Evolutionary conservation across 2,888 invertebrate genomes (phyloP).

Genomic region (Pseudanteris insignis): DNA sequence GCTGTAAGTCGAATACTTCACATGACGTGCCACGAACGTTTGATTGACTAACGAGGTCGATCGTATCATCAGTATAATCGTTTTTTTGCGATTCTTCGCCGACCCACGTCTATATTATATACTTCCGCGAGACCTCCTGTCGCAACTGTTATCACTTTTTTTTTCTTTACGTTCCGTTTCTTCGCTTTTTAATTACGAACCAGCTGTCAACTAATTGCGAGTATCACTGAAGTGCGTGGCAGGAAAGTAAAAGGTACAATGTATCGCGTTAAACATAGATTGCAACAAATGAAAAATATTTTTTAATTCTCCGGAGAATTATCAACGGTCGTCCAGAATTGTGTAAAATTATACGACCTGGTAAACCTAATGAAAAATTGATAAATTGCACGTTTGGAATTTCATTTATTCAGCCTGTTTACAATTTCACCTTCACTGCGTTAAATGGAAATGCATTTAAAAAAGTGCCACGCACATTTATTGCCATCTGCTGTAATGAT

Average conservation of each 20-base stretch:
- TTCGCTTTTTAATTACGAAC: no score
- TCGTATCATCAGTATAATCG: constrained; percentile 6
- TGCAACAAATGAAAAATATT: neutral
- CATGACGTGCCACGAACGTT: constrained; percentile 15
- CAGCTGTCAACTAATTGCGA: no score
- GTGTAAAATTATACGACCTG: neutral
- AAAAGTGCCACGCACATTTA: constrained; percentile 1
- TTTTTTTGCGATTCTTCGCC: no score
- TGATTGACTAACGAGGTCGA: constrained; percentile 28
- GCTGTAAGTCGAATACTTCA: constrained; percentile 9
- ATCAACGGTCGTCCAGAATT: neutral
- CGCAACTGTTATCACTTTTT: no score
- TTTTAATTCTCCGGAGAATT: neutral
- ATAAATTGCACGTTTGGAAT: constrained; percentile 12
- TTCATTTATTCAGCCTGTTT: constrained; percentile 6
- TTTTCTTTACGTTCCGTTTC: no score
- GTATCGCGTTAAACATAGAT: no score
- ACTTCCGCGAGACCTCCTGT: no score
- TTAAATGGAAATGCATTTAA: constrained; percentile 7
- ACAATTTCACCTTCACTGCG: constrained; percentile 4
- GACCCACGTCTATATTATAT: no score
- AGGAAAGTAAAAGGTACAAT: no score
- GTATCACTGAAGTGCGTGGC: no score
- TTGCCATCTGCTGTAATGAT: neutral
- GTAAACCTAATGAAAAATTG: constrained; percentile 13